Conservation (phyloP, 2,113 vertebrate genomes). For the Fulmarus glacialis region DNA sequence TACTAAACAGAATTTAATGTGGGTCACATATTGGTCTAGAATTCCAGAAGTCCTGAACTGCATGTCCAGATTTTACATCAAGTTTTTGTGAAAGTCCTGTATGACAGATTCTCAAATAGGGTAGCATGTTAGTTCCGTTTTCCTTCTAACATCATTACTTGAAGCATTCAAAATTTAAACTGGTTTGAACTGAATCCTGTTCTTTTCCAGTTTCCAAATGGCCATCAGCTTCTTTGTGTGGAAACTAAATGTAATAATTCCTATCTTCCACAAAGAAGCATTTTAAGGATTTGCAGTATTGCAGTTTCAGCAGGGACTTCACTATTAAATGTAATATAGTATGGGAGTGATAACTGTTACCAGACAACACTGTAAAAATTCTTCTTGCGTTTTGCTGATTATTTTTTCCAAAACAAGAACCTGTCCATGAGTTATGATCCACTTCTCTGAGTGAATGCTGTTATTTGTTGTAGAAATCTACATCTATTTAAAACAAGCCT, state of each 20-base stretch:
- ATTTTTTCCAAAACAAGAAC: conserved; percentile 31
- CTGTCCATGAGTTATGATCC: conserved; percentile 24
- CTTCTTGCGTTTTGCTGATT: conserved; percentile 27
- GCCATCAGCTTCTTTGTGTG: background rate
- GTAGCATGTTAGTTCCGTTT: background rate
- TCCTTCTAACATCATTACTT: background rate
- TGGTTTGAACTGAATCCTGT: background rate
- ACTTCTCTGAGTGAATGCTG: conserved; percentile 26
- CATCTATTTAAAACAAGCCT: conserved; percentile 30
- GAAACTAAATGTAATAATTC: background rate
- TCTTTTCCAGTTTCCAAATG: background rate
- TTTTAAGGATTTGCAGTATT: background rate
- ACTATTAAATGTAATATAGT: background rate
- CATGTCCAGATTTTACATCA: background rate
- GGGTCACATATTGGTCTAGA: background rate
- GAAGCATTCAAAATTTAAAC: background rate
- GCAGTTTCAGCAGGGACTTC: background rate
- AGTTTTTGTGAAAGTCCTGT: background rate
- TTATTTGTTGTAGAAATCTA: conserved; percentile 50
- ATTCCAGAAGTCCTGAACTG: background rate
- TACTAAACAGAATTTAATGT: background rate
- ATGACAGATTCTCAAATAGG: background rate
- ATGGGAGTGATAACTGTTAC: background rate
- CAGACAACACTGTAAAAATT: background rate
- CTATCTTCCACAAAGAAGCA: background rate